These are phyloP conservation scores for Thymelicus sylvestris DNA, from an alignment of 2,888 invertebrate genomes.

Conservation along the genomic window DNA sequence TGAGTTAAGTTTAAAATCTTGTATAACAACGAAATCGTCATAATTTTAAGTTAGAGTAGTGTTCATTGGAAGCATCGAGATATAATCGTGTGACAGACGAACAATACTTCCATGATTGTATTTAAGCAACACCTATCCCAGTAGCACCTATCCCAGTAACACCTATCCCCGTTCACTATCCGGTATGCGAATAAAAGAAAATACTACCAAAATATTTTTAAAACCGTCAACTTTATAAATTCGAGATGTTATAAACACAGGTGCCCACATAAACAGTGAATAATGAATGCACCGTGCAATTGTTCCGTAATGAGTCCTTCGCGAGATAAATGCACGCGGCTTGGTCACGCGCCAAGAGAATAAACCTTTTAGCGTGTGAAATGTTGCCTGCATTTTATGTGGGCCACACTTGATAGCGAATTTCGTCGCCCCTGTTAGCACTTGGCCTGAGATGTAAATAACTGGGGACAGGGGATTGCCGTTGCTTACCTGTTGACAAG, in stretches of 20 bases:
- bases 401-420: conserved; percentile 21
- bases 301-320: conserved; percentile 36
- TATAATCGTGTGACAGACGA: too few relatives aligned
- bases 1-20: too few relatives aligned
- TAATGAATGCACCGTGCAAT: conserved; percentile 27
- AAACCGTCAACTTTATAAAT: conserved; percentile 1
- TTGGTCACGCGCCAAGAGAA: conserved; percentile 49
- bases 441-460: conserved; percentile 27
- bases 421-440: conserved; percentile 26
- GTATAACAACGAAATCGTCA: too few relatives aligned
- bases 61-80: too few relatives aligned
- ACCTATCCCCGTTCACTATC: too few relatives aligned
- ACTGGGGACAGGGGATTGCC: conserved; percentile 3
- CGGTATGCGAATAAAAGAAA: too few relatives aligned
- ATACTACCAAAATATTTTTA: not conserved
- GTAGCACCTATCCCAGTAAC: too few relatives aligned
- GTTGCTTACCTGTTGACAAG: conserved; percentile 13
- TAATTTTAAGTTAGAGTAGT: too few relatives aligned
- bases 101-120: too few relatives aligned
- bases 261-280: conserved; percentile 22
- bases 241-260: conserved; percentile 17
- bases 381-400: conserved; percentile 44
- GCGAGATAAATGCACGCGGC: conserved; percentile 42
- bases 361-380: conserved; percentile 46
- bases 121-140: too few relatives aligned